Evolutionary conservation across 2,113 vertebrate genomes (phyloP).

Genomic region (Bettongia penicillata): DNA sequence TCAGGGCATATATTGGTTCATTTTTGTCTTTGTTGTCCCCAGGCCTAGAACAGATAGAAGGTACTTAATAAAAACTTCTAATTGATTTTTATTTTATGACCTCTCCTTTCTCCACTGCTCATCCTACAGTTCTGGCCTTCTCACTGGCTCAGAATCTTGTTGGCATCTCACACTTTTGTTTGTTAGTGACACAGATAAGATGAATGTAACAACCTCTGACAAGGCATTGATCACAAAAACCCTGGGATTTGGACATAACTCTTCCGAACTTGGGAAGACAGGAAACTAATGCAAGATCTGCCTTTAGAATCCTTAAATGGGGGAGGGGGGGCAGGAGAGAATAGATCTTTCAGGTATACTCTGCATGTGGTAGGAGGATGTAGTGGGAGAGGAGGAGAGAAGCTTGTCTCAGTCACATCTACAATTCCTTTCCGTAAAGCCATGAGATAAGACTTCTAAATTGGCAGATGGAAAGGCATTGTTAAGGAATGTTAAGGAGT

Average conservation of each 20-base stretch:
- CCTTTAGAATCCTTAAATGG: not conserved
- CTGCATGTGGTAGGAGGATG: not conserved
- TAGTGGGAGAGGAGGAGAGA: not conserved
- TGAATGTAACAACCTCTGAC: not conserved
- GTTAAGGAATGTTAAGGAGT: no score
- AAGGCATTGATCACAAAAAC: not conserved
- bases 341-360: not conserved
- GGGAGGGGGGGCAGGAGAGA: no score
- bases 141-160: not conserved
- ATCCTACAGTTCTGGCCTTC: not conserved
- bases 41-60: not conserved
- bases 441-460: not conserved
- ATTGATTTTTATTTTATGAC: not conserved
- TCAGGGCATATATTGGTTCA: not conserved
- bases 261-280: not conserved
- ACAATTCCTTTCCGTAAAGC: not conserved
- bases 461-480: not conserved
- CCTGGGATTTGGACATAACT: not conserved
- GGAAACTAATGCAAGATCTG: not conserved
- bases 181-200: not conserved
- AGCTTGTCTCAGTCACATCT: not conserved
- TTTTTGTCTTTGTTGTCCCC: not conserved
- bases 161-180: not conserved
- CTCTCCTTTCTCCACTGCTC: not conserved
- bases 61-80: not conserved